A percentile compares a stretch with the other conserved stretches of the same genome.
Evolutionary conservation across 2,888 invertebrate genomes (phyloP).

Genomic region (Desoria tigrina): DNA sequence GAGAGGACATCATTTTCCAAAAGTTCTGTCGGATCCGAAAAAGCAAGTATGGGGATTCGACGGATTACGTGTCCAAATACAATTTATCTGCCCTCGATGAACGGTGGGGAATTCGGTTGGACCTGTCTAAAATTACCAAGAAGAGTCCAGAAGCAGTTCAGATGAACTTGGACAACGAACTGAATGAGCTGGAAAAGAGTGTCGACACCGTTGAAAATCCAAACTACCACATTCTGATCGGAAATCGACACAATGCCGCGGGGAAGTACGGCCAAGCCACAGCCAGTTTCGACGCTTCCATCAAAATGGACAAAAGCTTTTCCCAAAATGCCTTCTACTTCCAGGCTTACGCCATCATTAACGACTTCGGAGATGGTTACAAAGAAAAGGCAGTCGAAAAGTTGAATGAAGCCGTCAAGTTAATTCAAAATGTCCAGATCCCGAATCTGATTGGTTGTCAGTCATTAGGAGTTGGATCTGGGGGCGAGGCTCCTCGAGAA

Average conservation of each 20-base stretch:
- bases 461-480: too few species aligned
- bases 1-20: conserved; percentile 25
- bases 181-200: neutral
- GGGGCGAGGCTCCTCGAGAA: too few species aligned
- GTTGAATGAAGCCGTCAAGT: conserved; percentile 9
- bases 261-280: conserved; percentile 11
- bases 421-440: neutral
- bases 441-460: neutral
- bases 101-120: neutral
- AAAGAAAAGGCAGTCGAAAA: conserved; percentile 23
- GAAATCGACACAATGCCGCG: too few species aligned
- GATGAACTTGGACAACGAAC: too few species aligned
- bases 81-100: neutral
- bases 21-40: conserved; percentile 16
- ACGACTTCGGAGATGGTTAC: conserved; percentile 16
- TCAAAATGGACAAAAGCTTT: conserved; percentile 19
- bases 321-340: too few species aligned
- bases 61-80: neutral
- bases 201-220: neutral
- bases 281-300: conserved; percentile 23
- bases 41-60: neutral
- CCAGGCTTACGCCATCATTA: conserved; percentile 14
- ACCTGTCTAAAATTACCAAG: neutral
- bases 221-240: too few species aligned
- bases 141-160: too few species aligned